Base-by-base conservation (phyloP, 2,113 vertebrate species). In the Myrmophylax atrothorax region DNA sequence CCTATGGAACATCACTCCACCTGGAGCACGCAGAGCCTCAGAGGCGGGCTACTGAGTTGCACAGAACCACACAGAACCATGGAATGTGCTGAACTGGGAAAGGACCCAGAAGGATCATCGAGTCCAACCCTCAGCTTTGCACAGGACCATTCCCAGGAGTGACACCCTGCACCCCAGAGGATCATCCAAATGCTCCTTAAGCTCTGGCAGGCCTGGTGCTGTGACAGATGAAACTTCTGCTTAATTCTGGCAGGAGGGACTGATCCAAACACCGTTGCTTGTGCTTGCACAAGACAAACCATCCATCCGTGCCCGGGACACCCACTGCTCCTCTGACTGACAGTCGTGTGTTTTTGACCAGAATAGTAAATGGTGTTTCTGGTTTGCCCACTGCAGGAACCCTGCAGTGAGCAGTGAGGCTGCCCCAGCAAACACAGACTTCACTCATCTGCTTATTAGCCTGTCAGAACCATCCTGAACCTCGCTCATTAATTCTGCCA, bases 1-100 rank as follows among this genome's bases (percentile, higher is more conserved):
- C 12, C 73, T 46, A 4, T 6, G 22, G 69, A 37, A 26, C 15
- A 1, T 10, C 35, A 5, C 75, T 62, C 26, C 69, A 33, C 0
- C 1, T 10, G 44, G 49, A 52, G 53, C 67, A 23, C 20, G 2
- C 0, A 3, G 6, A 23, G 29, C 70, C 53, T 49, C 28, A 28
- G 44, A 33, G 14, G 22, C 29, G 60, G 66, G 10, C 37, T 42
- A 42, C 22, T 22, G 4, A 11, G 18, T 24, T 60, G 74, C 38
- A 40, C 38, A 42, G 37, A 28, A 40, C 19, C 37, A 12, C 37
- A 28, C 60, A 20, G 18, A 40, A 19, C 38, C 26, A 19, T 28
- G 40, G 17, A 19, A 14, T 6, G 11, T 42, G 37, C 38, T 42
- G 12, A 42, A 17, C 37, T 63, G 60, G 59, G 26, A 62, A 25